Base-by-base conservation (phyloP, 2,797 vertebrate species). In the Setipinna tenuifilis region DNA sequence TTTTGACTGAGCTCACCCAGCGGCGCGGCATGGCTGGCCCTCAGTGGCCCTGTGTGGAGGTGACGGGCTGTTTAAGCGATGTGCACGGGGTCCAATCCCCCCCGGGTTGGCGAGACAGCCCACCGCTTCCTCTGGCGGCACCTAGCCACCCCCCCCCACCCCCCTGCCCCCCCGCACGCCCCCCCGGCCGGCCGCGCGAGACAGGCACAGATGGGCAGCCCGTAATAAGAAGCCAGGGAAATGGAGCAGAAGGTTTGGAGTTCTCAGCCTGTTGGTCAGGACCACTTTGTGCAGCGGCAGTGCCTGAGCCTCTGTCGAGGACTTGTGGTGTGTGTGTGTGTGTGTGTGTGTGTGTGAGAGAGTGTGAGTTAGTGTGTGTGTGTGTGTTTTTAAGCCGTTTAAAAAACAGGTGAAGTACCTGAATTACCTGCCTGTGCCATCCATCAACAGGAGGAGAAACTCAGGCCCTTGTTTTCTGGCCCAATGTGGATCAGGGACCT, bases 201-300 rank as follows among this genome's bases (percentile, higher is more conserved):
- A 21, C 71, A 6, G 35, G 71, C 68, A 75, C 68, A 78, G 71
- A 78, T 78, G 71, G 71, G 31, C 68, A 35, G 28, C 28, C 31
- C 17, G 71, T 41, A 44, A 78, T 78, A 78, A 44, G 35, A 78
- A 78, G 16, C 17, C 16, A 78, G 71, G 6, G 35, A 78, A 78
- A 78, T 44, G 71, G 31, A 78, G 71, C 71, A 44, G 71, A 78
- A 78, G 71, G 31, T 78, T 41, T 31, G 16, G 16, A 78, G 71
- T 78, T 21, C 7, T 41, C 71, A 19, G 35, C 71, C 31, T 41
- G 31, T 21, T 21, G 71, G 71, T 31, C 68, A 41, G 31, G 35
- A 54, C 50, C 68, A 41, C 68, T 75, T 75, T 54, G 50, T 54
- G 50, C 31, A 41, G 25, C 2, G 7, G 12, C 62, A 31, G 31